phyloP scores from a whole-genome alignment of 2,797 vertebrate genomes.

The Cyprinella venusta region DNA sequence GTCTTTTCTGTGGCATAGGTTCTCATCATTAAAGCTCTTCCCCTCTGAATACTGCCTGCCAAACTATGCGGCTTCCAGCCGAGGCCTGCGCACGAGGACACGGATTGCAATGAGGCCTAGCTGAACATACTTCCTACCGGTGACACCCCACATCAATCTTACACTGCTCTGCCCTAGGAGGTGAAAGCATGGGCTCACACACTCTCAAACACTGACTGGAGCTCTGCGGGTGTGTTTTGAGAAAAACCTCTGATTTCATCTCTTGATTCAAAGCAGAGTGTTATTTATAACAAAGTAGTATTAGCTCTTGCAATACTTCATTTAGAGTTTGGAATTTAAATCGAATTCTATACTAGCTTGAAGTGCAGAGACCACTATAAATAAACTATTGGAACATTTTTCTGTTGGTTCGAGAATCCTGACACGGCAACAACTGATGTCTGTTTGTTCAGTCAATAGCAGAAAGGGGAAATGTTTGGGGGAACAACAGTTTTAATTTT shows the following conservation, averaged over 20 bases:
- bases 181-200: constrained; percentile 43
- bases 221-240: constrained; percentile 73
- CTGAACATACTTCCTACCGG: constrained; percentile 88
- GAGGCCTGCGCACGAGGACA: constrained; percentile 86
- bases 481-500: not conserved
- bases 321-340: not conserved
- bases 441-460: not conserved
- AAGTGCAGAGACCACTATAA: not conserved
- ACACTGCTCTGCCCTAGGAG: constrained; percentile 71
- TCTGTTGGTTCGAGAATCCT: not conserved
- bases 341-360: not conserved
- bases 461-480: not conserved
- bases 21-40: constrained; percentile 87
- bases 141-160: constrained; percentile 96
- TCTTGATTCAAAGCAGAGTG: constrained; percentile 57
- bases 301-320: not conserved
- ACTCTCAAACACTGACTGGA: constrained; percentile 80
- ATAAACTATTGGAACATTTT: not conserved
- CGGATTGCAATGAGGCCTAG: constrained; percentile 88
- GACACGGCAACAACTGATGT: not conserved
- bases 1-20: constrained; percentile 81
- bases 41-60: constrained; percentile 86
- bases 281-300: constrained; percentile 14
- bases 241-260: constrained; percentile 67
- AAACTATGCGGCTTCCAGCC: constrained; percentile 89